phyloP scores from a whole-genome alignment of 1,140 invertebrate species.

The Drepana arcuata region DNA sequence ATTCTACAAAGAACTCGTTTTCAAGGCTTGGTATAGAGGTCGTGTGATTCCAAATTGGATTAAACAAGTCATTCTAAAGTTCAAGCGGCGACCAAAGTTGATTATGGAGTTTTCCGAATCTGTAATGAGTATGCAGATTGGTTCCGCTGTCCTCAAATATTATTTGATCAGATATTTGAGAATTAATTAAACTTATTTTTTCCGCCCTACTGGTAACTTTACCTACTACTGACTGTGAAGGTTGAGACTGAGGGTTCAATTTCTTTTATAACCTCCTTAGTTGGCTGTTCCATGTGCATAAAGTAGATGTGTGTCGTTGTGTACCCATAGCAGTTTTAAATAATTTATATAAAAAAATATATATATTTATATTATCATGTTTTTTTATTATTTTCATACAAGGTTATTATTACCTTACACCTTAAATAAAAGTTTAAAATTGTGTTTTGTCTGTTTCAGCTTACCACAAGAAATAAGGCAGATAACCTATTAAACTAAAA shows the following conservation, averaged over 20 bases:
- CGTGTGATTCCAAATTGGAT: slow-evolving; percentile 14
- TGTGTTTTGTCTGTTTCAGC: slow-evolving; percentile 30
- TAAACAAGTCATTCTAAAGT: slow-evolving; percentile 8
- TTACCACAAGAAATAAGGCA: slow-evolving; percentile 37
- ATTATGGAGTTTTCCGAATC: slow-evolving; percentile 11
- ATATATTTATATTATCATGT: not conserved
- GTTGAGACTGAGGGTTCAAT: too few relatives aligned
- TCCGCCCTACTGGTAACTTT: too few relatives aligned
- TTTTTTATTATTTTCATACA: not conserved
- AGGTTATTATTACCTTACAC: not conserved
- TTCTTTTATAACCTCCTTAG: not conserved
- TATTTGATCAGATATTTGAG: too few relatives aligned
- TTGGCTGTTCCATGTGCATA: not conserved
- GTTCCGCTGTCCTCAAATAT: too few relatives aligned
- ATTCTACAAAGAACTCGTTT: too few relatives aligned
- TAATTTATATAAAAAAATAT: not conserved
- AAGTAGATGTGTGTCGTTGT: not conserved
- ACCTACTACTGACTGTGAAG: too few relatives aligned
- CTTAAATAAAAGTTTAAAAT: too few relatives aligned
- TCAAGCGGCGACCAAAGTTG: slow-evolving; percentile 6
- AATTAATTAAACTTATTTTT: too few relatives aligned
- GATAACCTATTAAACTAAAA: slow-evolving; percentile 2
- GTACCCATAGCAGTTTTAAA: not conserved
- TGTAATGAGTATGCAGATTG: slow-evolving; percentile 16
- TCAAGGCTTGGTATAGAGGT: too few relatives aligned